Conservation (phyloP, 2,113 vertebrate species). For the Spea bombifrons region DNA sequence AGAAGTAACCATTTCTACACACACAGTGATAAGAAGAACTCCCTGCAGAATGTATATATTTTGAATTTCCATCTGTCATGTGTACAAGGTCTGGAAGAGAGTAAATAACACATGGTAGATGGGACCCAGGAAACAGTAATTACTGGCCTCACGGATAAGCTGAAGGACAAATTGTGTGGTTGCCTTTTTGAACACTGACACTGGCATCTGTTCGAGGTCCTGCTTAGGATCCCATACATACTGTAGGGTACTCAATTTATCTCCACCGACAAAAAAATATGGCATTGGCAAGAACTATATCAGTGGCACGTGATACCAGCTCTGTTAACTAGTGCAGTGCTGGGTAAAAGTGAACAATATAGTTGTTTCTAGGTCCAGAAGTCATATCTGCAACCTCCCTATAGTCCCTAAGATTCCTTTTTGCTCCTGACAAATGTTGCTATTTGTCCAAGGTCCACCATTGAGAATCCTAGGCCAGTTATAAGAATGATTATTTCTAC, state of each 20-base stretch:
- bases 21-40: neutral
- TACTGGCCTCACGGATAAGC: neutral
- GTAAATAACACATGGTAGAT: constrained; percentile 3
- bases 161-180: constrained; percentile 2
- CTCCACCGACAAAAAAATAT: neutral
- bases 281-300: neutral
- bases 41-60: neutral
- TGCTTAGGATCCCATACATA: neutral
- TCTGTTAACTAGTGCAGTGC: neutral
- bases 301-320: neutral
- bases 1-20: neutral
- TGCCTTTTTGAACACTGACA: neutral
- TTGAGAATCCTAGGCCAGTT: no score
- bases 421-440: no score
- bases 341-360: neutral
- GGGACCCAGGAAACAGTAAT: constrained; percentile 11
- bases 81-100: neutral
- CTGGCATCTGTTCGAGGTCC: constrained; percentile 13
- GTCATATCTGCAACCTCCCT: no score
- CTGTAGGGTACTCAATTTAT: neutral
- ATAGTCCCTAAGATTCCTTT: no score
- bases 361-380: no score
- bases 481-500: no score
- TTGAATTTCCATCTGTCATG: neutral
- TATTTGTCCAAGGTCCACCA: no score